Evolutionary conservation across 2,797 vertebrate genomes (phyloP), one percentile per base, ranked within the genome.

Genomic region (Hephaestus fuliginosus): DNA sequence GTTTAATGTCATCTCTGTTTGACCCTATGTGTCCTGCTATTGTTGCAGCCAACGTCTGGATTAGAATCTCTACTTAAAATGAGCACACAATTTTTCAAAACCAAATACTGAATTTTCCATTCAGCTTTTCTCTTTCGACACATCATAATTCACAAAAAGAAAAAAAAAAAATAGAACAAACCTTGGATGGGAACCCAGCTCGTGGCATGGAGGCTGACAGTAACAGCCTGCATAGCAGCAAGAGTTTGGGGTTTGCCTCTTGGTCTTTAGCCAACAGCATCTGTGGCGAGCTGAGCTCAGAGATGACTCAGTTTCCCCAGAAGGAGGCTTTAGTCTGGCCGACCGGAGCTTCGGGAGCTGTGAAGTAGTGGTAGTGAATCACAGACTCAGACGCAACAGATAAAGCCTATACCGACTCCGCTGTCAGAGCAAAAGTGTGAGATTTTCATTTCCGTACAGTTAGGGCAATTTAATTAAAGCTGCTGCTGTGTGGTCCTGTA

Each of bases 231-330:
- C 69, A 70, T 22, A 79, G 70, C 76, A 81, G 74, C 55, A 51
- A 77, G 74, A 80, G 69, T 76, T 80, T 80, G 79, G 80, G 88
- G 82, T 85, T 87, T 80, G 74, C 74, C 83, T 88, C 65, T 76
- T 88, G 83, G 81, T 83, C 68, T 77, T 51, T 13, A n/a, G 82
- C 82, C 85, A 87, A 20, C 74, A 81, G 79, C 80, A 70, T 86
- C 84, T 88, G 84, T 8, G 66, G 76, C 3, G 36, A 80, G 66
- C 73, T 76, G 82, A 82, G 67, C 82, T 84, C 76, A 67, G 64
- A 76, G 81, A 84, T 89, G 83, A 89, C 85, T 89, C 85, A 86
- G 71, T 83, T 84, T 79, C 60, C 85, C 87, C 81, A 82, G 64
- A 77, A 85, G 78, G 70, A 78, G 61, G 74, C 73, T 69, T 66